These are phyloP conservation scores for Diplosoma virens DNA, from an alignment of 23 tunicate genomes.

Conservation along the genomic window DNA sequence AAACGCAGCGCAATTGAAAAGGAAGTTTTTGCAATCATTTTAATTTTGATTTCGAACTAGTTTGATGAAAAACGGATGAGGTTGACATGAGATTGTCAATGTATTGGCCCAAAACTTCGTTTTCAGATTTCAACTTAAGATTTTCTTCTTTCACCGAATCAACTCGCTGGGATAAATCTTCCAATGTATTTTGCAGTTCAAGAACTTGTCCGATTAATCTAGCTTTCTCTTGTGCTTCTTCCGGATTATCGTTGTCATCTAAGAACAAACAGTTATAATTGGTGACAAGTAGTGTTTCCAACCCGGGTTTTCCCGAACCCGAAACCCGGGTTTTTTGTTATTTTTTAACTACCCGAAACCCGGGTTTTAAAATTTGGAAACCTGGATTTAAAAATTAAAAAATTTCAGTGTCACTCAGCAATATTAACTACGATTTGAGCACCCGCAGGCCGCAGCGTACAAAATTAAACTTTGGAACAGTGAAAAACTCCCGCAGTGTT, in stretches of 20 bases:
- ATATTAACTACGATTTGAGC: too few relatives aligned
- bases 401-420: too few relatives aligned
- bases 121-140: constrained; percentile 93
- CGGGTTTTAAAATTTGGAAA: too few relatives aligned
- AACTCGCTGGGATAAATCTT: constrained; percentile 92
- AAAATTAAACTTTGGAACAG: too few relatives aligned
- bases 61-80: constrained; percentile 96
- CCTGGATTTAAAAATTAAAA: too few relatives aligned
- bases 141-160: constrained; percentile 99
- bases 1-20: background rate
- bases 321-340: too few relatives aligned
- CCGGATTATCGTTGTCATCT: constrained; percentile 64
- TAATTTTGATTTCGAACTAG: constrained; percentile 69
- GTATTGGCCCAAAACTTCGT: constrained; percentile 92
- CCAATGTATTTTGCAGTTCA: constrained; percentile 93
- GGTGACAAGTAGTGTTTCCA: too few relatives aligned
- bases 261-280: too few relatives aligned
- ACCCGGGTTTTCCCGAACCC: too few relatives aligned
- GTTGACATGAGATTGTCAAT: constrained; percentile 97
- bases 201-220: constrained; percentile 81
- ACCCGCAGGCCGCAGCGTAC: too few relatives aligned
- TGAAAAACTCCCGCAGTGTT: too few relatives aligned
- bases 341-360: too few relatives aligned
- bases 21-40: constrained; percentile 15
- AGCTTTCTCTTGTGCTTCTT: constrained; percentile 88